phyloP scores from a whole-genome alignment of 2,888 invertebrate genomes.

The Prostheceraeus crozeri region DNA sequence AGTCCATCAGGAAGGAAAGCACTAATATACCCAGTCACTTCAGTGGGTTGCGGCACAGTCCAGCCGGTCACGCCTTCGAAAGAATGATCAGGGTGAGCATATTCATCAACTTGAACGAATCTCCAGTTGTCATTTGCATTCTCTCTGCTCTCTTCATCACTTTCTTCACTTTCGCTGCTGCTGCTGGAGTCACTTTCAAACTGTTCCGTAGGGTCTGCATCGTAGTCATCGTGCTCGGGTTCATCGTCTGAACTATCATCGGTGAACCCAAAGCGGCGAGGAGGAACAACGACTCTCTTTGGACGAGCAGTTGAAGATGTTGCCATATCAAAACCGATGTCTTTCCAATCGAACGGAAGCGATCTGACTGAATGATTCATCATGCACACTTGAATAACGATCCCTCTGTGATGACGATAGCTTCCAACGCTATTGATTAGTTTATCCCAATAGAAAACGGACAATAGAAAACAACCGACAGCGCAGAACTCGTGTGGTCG shows the following conservation, averaged over 20 bases:
- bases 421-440: too few relatives aligned
- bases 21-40: background rate
- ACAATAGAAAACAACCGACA: too few relatives aligned
- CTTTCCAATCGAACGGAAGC: too few relatives aligned
- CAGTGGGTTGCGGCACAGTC: background rate
- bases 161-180: background rate
- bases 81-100: background rate
- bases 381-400: too few relatives aligned
- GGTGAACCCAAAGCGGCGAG: background rate
- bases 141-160: slow-evolving; percentile 1
- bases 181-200: background rate
- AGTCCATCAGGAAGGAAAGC: background rate
- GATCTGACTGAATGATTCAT: too few relatives aligned
- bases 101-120: background rate
- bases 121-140: background rate
- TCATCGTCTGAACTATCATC: background rate
- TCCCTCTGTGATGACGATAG: too few relatives aligned
- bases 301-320: too few relatives aligned
- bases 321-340: too few relatives aligned
- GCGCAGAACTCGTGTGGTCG: too few relatives aligned
- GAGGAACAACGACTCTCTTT: background rate
- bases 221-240: background rate
- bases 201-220: background rate
- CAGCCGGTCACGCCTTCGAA: slow-evolving; percentile 5
- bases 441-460: too few relatives aligned